These are phyloP conservation scores for Euplagia quadripunctaria DNA, from an alignment of 2,888 invertebrate species.

Conservation along the genomic window DNA sequence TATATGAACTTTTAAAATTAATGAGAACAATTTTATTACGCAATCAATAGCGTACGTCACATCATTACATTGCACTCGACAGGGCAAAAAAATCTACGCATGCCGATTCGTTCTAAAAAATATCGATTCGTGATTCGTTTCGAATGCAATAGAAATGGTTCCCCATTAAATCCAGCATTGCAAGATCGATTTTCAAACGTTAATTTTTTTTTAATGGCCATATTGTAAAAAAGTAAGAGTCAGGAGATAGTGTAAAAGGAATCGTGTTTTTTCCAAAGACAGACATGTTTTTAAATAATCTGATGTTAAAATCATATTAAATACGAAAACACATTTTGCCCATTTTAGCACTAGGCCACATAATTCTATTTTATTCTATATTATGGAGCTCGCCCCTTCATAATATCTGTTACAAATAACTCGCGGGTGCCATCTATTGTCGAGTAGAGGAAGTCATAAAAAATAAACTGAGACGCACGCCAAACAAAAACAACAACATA, in stretches of 20 bases:
- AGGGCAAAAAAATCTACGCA: not conserved
- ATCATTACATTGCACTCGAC: too few relatives aligned
- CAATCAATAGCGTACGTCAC: too few relatives aligned
- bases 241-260: not conserved
- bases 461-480: too few relatives aligned
- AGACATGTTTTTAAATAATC: not conserved
- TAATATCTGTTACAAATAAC: too few relatives aligned
- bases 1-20: too few relatives aligned
- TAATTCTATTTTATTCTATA: too few relatives aligned
- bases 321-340: not conserved
- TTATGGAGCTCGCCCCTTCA: too few relatives aligned
- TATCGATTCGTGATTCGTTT: conserved; percentile 1
- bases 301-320: not conserved
- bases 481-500: too few relatives aligned
- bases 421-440: too few relatives aligned
- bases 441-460: too few relatives aligned
- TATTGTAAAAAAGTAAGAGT: not conserved
- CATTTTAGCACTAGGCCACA: not conserved
- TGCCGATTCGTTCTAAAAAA: not conserved
- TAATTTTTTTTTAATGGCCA: not conserved
- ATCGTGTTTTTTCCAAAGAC: not conserved
- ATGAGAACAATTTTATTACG: too few relatives aligned
- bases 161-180: not conserved
- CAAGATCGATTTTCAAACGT: not conserved
- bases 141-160: not conserved